Evolutionary conservation across 2,888 invertebrate genomes (phyloP), one percentile per base, ranked within the genome.

Genomic region (Stratiomys singularior): DNA sequence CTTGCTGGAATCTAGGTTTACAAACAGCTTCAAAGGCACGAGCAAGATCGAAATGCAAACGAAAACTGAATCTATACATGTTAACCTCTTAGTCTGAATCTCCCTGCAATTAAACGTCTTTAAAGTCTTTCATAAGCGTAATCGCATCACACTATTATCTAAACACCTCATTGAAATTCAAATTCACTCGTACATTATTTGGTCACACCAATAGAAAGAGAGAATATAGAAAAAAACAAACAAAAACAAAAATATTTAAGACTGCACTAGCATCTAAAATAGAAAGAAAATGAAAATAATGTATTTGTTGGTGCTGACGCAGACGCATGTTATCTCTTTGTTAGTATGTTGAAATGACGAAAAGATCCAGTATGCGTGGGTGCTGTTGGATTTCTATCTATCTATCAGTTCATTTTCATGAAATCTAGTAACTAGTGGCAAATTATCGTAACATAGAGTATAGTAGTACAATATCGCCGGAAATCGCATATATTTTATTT

Each of bases 401-500:
- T 52, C 7, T 18, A 52, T 52, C 4, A 4, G 3, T 52, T 4
- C 15, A 52, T 52, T 15, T n/a, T 9, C 18, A 4, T n/a, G 15
- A 13, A 9, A 4, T 2, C 4, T 52, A 52, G 3, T 3, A 3
- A 13, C 52, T 52, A 13, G 52, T 52, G 15, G 4, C 52, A 4
- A 18, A 7, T 52, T 9, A 4, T 52, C 15, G 15, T 52, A 52
- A 15, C 52, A 52, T 5, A 37, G 37, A 37, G 5, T 37, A 37
- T 37, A 37, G 37, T 52, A 52, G 52, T 60, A 60, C 21, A 37
- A 60, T 60, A 21, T 25, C 60, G 25, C 60, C 60, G 60, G 60
- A 60, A 30, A 64, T 64, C 64, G 28, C 64, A 28, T 25, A 9
- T 30, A n/a, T 64, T 23, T 60, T 64, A 64, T 64, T 64, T 64